Evolutionary conservation across 1,140 invertebrate species (phyloP), one percentile per base, ranked within the genome.

Genomic region (Monomorium pharaonis): DNA sequence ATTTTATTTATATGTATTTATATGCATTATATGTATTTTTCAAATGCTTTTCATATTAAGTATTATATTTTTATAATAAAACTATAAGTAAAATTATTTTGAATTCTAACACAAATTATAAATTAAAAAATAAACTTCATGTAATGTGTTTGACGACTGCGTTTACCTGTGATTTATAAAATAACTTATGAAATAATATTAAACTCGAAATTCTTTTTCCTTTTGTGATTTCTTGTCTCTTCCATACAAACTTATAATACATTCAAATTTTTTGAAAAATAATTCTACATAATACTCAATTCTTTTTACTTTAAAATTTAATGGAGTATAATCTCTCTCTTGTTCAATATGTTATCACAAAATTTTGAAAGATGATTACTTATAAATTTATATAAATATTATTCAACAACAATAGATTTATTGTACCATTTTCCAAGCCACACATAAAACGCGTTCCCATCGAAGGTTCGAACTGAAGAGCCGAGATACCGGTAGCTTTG

Each of bases 391-490:
- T 5, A 63, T 37, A 33, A 63, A 21, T 27, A 58, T 65, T 12
- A 4, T 2, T 21, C 37, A 42, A 65, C n/a, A 33, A 65, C 3
- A 12, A 30, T 27, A 27, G 10, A 63, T 37, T 37, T 16, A 63
- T 4, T 0, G 27, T 89, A 94, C 94, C 94, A 86, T 94, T 94
- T 92, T 95, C 94, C 33, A 95, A 87, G 44, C 94, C 94, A 69
- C 94, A 95, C 94, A 95, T 95, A 51, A 95, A 98, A 88, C 98
- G 97, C 33, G 98, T 98, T 4, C 98, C 98, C 92, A 99, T 98
- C 0, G 98, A 98, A 1, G 97, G 96, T 95, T 99, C 98, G 94
- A 98, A 99, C 94, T 99, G 98, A 70, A 99, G 95, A 86, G 97
- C 96, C 1, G 98, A 98, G 65, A 98, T 97, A 65, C 98, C 98